These are phyloP conservation scores for Ciconia nigra DNA, from an alignment of 2,797 vertebrate genomes.

Conservation along the genomic window DNA sequence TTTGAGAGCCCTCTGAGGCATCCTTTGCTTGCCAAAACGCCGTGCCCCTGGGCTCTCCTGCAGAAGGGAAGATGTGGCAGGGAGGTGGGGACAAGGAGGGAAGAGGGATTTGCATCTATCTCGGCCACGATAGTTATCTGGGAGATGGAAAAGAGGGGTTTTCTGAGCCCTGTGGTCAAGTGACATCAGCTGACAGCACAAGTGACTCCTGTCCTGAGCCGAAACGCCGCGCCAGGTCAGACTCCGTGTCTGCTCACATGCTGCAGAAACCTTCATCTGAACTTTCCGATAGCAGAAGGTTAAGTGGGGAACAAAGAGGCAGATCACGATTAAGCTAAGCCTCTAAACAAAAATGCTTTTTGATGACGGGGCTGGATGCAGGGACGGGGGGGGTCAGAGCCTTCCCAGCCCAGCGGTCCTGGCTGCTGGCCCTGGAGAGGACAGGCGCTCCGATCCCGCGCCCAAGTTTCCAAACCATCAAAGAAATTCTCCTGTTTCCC, in stretches of 20 bases:
- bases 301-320: constrained; percentile 40
- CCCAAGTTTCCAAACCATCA: constrained; percentile 52
- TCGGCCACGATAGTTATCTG: neutral
- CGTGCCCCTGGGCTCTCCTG: neutral
- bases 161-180: constrained; percentile 12
- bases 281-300: constrained; percentile 41
- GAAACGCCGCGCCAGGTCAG: neutral
- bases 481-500: constrained; percentile 58
- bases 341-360: constrained; percentile 60
- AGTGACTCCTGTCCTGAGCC: neutral
- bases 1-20: neutral
- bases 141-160: neutral
- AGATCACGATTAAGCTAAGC: constrained; percentile 58
- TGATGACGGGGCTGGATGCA: constrained; percentile 1
- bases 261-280: constrained; percentile 49
- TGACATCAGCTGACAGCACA: constrained; percentile 40
- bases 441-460: neutral
- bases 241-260: neutral
- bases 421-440: neutral
- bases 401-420: constrained; percentile 9
- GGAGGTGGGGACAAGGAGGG: neutral
- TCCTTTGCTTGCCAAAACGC: neutral
- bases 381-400: neutral
- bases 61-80: neutral
- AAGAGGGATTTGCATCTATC: neutral